Evolutionary conservation across 30 jellyfish, hydroid and myxozoan species (phyloP).

Genomic region (Turritopsis rubra): DNA sequence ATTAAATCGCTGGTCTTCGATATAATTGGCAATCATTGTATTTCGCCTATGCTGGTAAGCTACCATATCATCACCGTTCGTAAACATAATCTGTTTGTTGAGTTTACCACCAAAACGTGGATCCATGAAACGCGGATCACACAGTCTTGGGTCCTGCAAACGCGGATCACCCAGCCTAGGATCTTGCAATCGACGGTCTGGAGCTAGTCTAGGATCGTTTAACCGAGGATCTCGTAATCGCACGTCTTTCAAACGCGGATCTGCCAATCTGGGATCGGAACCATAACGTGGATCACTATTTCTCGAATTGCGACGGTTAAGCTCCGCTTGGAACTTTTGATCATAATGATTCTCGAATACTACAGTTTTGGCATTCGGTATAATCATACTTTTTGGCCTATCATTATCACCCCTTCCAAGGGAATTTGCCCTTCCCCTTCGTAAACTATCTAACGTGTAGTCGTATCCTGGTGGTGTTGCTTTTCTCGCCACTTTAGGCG

Average conservation of each 20-base stretch:
- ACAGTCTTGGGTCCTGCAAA: not conserved
- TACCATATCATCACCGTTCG: not conserved
- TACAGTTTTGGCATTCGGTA: slow-evolving; percentile 38
- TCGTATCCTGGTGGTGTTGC: slow-evolving; percentile 81
- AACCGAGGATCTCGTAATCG: not conserved
- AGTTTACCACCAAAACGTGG: not conserved
- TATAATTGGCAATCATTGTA: not conserved
- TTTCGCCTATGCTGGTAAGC: slow-evolving; percentile 8
- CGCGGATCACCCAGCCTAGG: not conserved
- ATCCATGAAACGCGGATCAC: not conserved
- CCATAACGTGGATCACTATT: not conserved
- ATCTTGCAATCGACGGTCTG: not conserved
- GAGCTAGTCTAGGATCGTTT: slow-evolving; percentile 1
- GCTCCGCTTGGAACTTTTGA: not conserved
- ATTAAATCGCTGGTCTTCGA: slow-evolving; percentile 5
- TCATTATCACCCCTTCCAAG: slow-evolving; percentile 25
- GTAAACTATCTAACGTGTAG: slow-evolving; percentile 62
- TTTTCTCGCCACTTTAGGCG: not conserved
- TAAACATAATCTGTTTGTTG: slow-evolving; percentile 1
- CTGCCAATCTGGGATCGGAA: not conserved
- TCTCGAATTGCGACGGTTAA: not conserved
- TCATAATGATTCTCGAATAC: slow-evolving; percentile 4
- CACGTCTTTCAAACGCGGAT: not conserved
- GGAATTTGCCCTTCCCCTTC: slow-evolving; percentile 47
- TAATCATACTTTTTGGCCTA: slow-evolving; percentile 8